Base-by-base conservation (phyloP, 2,888 invertebrate species). In the Xanthia icteritia region DNA sequence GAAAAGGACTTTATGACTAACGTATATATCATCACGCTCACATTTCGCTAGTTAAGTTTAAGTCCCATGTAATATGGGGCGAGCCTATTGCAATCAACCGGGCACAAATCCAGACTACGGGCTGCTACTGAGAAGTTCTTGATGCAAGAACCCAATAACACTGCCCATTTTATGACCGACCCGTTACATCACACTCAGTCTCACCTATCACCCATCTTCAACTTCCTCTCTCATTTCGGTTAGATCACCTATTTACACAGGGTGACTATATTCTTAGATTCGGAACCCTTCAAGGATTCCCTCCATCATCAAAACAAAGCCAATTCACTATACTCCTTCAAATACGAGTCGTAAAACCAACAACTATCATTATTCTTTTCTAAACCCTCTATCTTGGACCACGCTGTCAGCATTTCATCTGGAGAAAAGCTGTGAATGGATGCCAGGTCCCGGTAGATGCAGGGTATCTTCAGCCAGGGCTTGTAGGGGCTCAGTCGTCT, bases 401-500 rank as follows among this genome's bases (percentile, higher is more conserved):
- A 96, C 1, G 91, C 88, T 0, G 69, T 68, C 0, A 82, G 11
- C 39, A 95, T 92, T 67, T 94, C 94, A 0, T 78, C 54, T 0
- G 95, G 93, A 3, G 71, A 80, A 0, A 95, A 64, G 48, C 94
- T 93, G 72, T 96, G 95, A 0, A 88, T 73, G 0, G 92, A 90
- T 0, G 94, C 95, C 0, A 94, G 82, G 0, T 82, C 79, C 92
- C 93, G 94, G 61, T 93, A 95, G 0, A 92, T 79, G 71, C 96
- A 96, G 5, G 81, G 58, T 0, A 86, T 8, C 0, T 83, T 70
- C 0, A 92, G 11, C 88, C 82, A 92, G 0, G 79, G 93, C 67
- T 92, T 93, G 81, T 88, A 92, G 0, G 94, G 94, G 45, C 93
- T 94, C 81, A 98, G 97, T 83, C 97, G 96, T 8, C 94, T 93